Evolutionary conservation across 2,888 invertebrate species (phyloP).

Genomic region (Acleris emargana): DNA sequence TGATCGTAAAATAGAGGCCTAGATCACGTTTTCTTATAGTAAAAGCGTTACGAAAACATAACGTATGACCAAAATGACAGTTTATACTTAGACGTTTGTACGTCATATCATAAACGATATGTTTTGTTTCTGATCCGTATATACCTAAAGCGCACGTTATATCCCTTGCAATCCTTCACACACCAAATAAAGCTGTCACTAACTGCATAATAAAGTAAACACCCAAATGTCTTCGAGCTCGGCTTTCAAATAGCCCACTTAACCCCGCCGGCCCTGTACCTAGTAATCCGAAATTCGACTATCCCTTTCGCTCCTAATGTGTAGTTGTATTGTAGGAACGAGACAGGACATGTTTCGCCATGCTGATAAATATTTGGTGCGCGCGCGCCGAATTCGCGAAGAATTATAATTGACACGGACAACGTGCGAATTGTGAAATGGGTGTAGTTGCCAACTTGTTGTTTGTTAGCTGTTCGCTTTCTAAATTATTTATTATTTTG

Average conservation of each 20-base stretch:
- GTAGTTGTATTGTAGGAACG: too few species aligned
- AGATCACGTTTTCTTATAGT: too few species aligned
- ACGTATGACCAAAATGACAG: too few species aligned
- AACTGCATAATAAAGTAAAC: constrained; percentile 17
- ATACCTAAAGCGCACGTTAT: neutral
- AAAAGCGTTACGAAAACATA: too few species aligned
- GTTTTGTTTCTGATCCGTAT: too few species aligned
- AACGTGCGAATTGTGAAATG: constrained; percentile 30
- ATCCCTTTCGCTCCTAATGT: too few species aligned
- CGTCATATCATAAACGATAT: too few species aligned
- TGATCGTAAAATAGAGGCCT: too few species aligned
- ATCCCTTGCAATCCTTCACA: constrained; percentile 6
- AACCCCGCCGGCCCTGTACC: constrained; percentile 21
- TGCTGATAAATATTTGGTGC: constrained; percentile 19
- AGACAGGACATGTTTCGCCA: constrained; percentile 9
- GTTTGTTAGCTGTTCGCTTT: constrained; percentile 21
- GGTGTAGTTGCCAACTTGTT: constrained; percentile 12
- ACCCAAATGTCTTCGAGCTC: constrained; percentile 18
- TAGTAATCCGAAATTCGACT: too few species aligned
- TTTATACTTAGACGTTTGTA: too few species aligned
- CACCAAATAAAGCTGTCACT: constrained; percentile 21
- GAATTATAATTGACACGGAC: constrained; percentile 24
- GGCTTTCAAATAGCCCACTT: constrained; percentile 39
- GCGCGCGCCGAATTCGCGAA: constrained; percentile 25
- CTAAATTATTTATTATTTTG: constrained; percentile 14